phyloP scores from a whole-genome alignment of 2,113 vertebrate species.

The Oxyruncus cristatus region DNA sequence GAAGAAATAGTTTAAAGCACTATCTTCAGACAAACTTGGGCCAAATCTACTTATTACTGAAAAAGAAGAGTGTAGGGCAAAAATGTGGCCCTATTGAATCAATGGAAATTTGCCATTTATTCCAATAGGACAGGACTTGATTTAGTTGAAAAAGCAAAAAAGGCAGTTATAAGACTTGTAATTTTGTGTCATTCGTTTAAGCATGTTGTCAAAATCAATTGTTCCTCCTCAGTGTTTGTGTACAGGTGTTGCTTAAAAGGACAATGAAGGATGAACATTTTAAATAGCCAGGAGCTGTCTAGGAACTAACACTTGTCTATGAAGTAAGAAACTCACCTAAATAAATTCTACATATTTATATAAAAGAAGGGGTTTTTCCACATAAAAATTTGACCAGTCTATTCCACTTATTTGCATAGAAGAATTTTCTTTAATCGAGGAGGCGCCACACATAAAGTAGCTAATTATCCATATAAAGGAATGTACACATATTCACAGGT shows the following conservation, averaged over 20 bases:
- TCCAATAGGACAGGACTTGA: background rate
- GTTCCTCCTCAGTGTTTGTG: background rate
- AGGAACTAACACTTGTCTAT: slow-evolving; percentile 15
- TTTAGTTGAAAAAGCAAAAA: background rate
- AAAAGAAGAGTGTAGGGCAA: background rate
- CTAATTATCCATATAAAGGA: slow-evolving; percentile 74
- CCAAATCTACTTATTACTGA: background rate
- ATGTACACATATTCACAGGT: slow-evolving; percentile 75
- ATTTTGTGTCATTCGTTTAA: background rate
- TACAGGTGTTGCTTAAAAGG: background rate
- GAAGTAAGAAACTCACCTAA: slow-evolving; percentile 12
- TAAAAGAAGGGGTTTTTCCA: background rate
- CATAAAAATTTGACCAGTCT: slow-evolving; percentile 41
- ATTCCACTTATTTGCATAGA: slow-evolving; percentile 64
- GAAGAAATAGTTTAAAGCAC: slow-evolving; percentile 46
- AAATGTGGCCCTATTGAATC: background rate
- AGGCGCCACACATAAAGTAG: slow-evolving; percentile 78
- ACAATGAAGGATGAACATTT: background rate
- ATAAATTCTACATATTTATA: slow-evolving; percentile 50
- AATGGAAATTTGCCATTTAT: background rate
- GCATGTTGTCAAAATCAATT: background rate
- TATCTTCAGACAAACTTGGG: slow-evolving; percentile 19
- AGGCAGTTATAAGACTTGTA: background rate
- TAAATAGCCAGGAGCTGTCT: background rate
- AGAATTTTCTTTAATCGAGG: slow-evolving; percentile 78